phyloP scores from a whole-genome alignment of 2,797 vertebrate genomes.

The Sebastes steindachneri region DNA sequence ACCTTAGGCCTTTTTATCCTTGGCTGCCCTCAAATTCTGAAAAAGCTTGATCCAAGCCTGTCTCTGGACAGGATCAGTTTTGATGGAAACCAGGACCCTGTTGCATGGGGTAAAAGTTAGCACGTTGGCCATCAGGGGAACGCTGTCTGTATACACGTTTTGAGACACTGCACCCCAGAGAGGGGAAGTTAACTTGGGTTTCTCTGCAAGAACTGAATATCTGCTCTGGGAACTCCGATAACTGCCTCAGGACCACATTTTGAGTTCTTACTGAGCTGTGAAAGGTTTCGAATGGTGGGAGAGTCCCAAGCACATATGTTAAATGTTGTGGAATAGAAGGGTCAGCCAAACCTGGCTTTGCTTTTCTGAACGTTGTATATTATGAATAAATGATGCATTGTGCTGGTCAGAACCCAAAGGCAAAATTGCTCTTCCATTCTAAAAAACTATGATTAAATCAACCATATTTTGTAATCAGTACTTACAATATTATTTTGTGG shows the following conservation, averaged over 20 bases:
- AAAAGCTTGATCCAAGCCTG: slow-evolving; percentile 48
- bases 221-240: slow-evolving; percentile 52
- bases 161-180: slow-evolving; percentile 64
- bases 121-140: slow-evolving; percentile 56
- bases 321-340: slow-evolving; percentile 34
- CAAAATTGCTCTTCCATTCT: background rate
- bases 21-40: slow-evolving; percentile 47
- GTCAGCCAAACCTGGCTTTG: slow-evolving; percentile 42
- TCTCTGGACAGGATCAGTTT: slow-evolving; percentile 60
- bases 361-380: slow-evolving; percentile 26
- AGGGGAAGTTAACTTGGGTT: slow-evolving; percentile 58
- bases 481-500: background rate
- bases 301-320: slow-evolving; percentile 41
- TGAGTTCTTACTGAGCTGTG: slow-evolving; percentile 39
- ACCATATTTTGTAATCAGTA: slow-evolving; percentile 12
- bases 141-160: slow-evolving; percentile 41
- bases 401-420: slow-evolving; percentile 13
- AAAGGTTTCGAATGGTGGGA: slow-evolving; percentile 45
- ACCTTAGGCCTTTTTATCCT: slow-evolving; percentile 57
- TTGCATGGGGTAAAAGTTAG: slow-evolving; percentile 58
- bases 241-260: slow-evolving; percentile 59
- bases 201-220: slow-evolving; percentile 56
- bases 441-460: background rate
- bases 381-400: slow-evolving; percentile 41
- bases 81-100: slow-evolving; percentile 65